phyloP scores from a whole-genome alignment of 2,113 vertebrate species.

The Pantherophis guttatus region DNA sequence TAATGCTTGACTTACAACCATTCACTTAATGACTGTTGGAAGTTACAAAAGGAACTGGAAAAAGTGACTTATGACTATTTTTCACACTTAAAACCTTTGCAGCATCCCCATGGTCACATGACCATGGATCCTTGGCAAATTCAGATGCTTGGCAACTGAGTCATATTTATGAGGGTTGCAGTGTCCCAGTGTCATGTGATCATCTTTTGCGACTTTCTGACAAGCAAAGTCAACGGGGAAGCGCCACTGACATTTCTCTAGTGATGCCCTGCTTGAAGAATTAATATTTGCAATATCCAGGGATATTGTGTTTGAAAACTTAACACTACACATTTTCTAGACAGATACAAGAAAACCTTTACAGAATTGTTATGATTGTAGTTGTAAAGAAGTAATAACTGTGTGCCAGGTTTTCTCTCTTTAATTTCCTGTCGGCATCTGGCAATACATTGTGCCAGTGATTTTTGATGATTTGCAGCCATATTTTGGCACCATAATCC shows the following conservation, averaged over 20 bases:
- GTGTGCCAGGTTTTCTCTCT: neutral
- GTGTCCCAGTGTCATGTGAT: neutral
- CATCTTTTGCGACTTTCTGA: neutral
- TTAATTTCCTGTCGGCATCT: neutral
- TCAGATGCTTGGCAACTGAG: neutral
- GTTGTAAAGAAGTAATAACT: neutral
- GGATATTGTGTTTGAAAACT: neutral
- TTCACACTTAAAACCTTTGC: neutral
- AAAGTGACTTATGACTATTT: neutral
- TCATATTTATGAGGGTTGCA: neutral
- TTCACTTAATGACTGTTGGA: neutral
- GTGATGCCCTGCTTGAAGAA: neutral
- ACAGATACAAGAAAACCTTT: neutral
- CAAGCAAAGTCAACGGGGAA: neutral
- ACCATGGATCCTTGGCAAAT: neutral
- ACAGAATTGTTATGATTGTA: neutral
- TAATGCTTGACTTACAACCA: neutral
- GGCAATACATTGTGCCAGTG: neutral
- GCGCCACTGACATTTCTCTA: neutral
- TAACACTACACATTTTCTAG: neutral
- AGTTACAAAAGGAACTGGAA: neutral
- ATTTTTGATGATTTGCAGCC: neutral
- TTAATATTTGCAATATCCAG: neutral
- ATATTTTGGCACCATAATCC: neutral
- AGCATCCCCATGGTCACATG: neutral